Percentiles rank a stretch among this genome's conserved stretches.
Evolutionary conservation across 1,140 invertebrate species (phyloP).

Genomic region (Neotoxoptera formosana): DNA sequence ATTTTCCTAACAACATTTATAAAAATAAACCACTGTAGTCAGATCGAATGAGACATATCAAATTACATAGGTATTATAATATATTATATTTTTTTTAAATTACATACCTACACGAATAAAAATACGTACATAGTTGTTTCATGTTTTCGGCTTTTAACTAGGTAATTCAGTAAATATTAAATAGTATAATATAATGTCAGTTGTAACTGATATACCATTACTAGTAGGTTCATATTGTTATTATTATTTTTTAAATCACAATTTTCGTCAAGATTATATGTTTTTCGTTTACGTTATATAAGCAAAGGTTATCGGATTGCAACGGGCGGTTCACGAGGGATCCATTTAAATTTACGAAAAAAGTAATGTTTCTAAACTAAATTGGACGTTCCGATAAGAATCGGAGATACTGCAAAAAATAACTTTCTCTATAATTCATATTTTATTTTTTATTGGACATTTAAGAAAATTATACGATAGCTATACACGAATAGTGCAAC

Average conservation of each 20-base stretch:
- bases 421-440: constrained; percentile 18
- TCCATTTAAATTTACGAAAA: constrained; percentile 19
- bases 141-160: background rate
- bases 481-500: background rate
- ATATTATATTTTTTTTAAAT: background rate
- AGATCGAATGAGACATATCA: background rate
- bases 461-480: background rate
- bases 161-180: background rate
- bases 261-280: background rate
- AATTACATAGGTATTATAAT: no score
- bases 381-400: constrained; percentile 23
- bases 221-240: background rate
- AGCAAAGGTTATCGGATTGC: background rate
- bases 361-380: constrained; percentile 3
- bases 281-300: no score
- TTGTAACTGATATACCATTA: background rate
- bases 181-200: background rate
- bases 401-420: background rate
- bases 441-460: constrained; percentile 27
- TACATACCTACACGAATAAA: background rate
- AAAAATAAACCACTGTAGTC: background rate
- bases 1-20: background rate
- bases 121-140: background rate
- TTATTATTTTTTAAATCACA: background rate
- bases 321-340: background rate